These are phyloP conservation scores for Nyctalus aviator DNA, from an alignment of 2,797 vertebrate species.

Conservation along the genomic window DNA sequence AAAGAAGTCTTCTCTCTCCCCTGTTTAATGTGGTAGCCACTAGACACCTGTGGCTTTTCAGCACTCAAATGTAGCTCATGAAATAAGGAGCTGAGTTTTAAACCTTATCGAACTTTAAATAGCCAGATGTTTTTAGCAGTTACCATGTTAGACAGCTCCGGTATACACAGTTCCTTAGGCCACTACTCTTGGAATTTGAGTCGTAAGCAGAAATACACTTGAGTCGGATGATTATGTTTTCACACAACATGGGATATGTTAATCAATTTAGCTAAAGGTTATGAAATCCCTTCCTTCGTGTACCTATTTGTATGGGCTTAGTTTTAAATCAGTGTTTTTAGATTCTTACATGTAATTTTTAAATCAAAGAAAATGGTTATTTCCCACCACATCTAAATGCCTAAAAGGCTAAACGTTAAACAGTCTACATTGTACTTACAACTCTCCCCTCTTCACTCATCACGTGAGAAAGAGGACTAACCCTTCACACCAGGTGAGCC, in stretches of 20 bases:
- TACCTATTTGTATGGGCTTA: background rate
- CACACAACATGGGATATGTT: background rate
- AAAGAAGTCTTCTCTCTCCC: background rate
- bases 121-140: background rate
- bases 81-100: slow-evolving; percentile 30
- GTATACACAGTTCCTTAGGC: background rate
- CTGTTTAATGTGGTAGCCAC: background rate
- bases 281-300: background rate
- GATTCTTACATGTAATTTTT: background rate
- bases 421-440: background rate
- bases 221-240: background rate
- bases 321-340: slow-evolving; percentile 57
- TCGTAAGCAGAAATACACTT: background rate
- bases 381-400: background rate
- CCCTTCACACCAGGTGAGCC: background rate
- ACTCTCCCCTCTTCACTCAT: background rate
- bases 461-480: background rate
- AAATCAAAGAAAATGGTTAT: slow-evolving; percentile 28
- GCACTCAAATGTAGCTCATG: background rate
- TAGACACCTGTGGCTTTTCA: background rate
- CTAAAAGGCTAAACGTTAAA: background rate
- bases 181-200: background rate
- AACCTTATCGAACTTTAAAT: background rate
- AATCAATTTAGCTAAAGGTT: slow-evolving; percentile 33
- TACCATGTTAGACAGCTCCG: background rate